A percentile compares a stretch with the other conserved stretches of the same genome.
Evolutionary conservation across 2,888 invertebrate species (phyloP).

Genomic region (Rhorus exstirpatorius): DNA sequence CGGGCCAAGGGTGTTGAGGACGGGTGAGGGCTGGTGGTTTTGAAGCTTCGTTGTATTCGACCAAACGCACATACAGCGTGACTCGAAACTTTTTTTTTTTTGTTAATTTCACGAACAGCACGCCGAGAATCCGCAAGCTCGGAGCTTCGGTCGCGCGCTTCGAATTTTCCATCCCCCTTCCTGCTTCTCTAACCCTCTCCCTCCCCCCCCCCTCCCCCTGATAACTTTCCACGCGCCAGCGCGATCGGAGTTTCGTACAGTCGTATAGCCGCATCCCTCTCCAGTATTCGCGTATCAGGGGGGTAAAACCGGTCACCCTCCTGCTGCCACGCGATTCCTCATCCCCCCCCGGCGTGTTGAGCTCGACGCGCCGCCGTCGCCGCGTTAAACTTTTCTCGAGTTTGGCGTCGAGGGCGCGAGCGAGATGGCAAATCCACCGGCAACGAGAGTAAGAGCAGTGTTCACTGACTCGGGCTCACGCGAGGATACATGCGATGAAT

Average conservation of each 20-base stretch:
- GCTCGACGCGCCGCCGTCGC: constrained; percentile 58
- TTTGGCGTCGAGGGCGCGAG: constrained; percentile 66
- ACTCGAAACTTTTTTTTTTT: constrained; percentile 66
- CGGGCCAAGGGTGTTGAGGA: background rate
- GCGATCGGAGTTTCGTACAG: constrained; percentile 18
- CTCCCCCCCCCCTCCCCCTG: background rate
- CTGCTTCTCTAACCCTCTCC: background rate
- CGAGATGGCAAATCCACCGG: constrained; percentile 53
- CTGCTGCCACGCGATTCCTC: constrained; percentile 4
- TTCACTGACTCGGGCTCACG: constrained; percentile 54
- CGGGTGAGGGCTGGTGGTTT: constrained; percentile 14
- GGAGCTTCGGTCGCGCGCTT: constrained; percentile 58
- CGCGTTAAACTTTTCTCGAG: constrained; percentile 72
- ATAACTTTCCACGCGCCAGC: constrained; percentile 32
- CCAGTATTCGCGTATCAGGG: background rate
- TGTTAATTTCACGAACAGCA: constrained; percentile 56
- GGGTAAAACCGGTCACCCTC: background rate
- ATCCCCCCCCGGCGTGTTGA: constrained; percentile 38
- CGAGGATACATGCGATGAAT: constrained; percentile 43
- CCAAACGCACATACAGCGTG: constrained; percentile 23
- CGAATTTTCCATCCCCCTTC: constrained; percentile 48
- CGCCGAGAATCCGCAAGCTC: constrained; percentile 65
- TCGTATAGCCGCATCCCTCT: constrained; percentile 43
- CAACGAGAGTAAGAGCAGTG: constrained; percentile 24
- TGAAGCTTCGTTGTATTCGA: constrained; percentile 46